Evolutionary conservation across 2,797 vertebrate species (phyloP).

Genomic region (Myotis daubentonii): DNA sequence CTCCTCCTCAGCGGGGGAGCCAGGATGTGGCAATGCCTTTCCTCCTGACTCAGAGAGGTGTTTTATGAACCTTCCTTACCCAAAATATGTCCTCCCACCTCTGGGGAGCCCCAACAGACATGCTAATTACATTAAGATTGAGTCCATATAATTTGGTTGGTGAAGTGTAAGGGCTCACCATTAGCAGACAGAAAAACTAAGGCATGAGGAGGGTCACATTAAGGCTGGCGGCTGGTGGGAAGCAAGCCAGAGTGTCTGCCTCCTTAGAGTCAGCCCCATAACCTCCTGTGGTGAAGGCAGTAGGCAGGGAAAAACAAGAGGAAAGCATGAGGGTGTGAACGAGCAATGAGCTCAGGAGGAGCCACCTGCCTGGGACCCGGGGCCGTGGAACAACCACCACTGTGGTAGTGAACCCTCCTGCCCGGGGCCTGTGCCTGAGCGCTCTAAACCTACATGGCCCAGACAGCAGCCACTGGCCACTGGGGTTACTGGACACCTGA

Average conservation of each 20-base stretch:
- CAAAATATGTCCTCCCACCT: background rate
- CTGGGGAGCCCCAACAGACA: background rate
- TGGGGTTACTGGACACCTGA: background rate
- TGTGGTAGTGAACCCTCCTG: background rate
- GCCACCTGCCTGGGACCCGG: background rate
- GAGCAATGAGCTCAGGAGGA: background rate
- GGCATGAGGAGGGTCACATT: background rate
- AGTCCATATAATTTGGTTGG: slow-evolving; percentile 10
- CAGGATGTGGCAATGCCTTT: background rate
- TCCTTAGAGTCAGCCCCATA: background rate
- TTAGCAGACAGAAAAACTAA: background rate
- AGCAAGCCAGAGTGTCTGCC: background rate
- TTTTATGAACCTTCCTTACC: background rate
- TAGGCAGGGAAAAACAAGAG: background rate
- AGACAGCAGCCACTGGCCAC: background rate
- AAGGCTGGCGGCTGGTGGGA: background rate
- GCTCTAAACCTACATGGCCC: background rate
- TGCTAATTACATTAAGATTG: background rate
- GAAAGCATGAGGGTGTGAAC: background rate
- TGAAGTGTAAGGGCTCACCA: background rate
- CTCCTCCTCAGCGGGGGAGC: background rate
- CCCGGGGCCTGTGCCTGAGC: background rate
- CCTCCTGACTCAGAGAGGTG: background rate
- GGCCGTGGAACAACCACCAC: background rate
- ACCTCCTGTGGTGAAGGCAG: background rate